These are phyloP conservation scores for Hedychridium roseum DNA, from an alignment of 2,888 invertebrate genomes.

Conservation along the genomic window DNA sequence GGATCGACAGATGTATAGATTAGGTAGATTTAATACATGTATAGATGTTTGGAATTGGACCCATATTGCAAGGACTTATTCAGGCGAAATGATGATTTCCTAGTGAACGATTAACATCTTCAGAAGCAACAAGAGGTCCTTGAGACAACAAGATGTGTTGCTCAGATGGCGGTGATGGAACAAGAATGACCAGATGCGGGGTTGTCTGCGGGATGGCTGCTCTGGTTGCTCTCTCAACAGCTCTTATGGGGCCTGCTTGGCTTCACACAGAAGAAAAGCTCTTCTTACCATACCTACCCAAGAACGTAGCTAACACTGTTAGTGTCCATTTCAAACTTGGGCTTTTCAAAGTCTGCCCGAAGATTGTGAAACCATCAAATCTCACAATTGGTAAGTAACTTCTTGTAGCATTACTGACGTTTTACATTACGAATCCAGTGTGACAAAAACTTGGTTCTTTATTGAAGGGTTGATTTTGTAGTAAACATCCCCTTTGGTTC, in stretches of 20 bases:
- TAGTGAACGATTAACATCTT: conserved; percentile 13
- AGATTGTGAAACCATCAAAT: conserved; percentile 56
- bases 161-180: conserved; percentile 52
- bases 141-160: conserved; percentile 53
- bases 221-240: conserved; percentile 56
- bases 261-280: conserved; percentile 59
- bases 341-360: conserved; percentile 58
- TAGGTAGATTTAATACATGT: too few species aligned
- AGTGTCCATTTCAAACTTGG: conserved; percentile 59
- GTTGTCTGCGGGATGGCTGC: conserved; percentile 60
- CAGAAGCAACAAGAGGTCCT: background rate
- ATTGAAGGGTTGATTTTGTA: too few species aligned
- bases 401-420: background rate
- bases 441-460: too few species aligned
- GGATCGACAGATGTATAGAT: too few species aligned
- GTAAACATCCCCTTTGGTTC: too few species aligned
- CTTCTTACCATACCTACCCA: conserved; percentile 45
- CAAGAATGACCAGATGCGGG: conserved; percentile 58
- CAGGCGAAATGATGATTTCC: conserved; percentile 25
- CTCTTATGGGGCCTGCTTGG: conserved; percentile 60
- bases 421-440: too few species aligned
- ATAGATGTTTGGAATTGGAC: too few species aligned
- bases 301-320: conserved; percentile 45
- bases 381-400: conserved; percentile 53
- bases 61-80: too few species aligned